These are phyloP conservation scores for Penelope pileata DNA, from an alignment of 2,113 vertebrate genomes.

Conservation along the genomic window DNA sequence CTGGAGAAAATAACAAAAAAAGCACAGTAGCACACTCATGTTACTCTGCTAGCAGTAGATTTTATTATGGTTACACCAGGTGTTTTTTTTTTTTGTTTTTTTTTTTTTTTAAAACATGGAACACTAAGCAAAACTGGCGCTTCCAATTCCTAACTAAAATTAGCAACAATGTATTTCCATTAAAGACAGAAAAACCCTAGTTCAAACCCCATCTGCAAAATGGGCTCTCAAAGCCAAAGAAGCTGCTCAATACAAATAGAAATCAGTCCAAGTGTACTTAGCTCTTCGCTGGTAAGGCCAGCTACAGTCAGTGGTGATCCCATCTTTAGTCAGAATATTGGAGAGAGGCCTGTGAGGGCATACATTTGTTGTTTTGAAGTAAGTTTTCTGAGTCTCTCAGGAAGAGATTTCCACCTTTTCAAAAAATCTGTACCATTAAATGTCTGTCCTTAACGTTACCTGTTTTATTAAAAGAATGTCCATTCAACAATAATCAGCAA, in stretches of 20 bases:
- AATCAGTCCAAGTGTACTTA: background rate
- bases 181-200: background rate
- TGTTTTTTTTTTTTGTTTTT: no score
- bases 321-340: background rate
- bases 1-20: constrained; percentile 62
- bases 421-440: background rate
- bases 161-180: background rate
- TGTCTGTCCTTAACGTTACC: background rate
- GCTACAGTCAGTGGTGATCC: background rate
- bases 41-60: background rate
- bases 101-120: background rate
- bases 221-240: background rate
- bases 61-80: background rate
- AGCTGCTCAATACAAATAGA: background rate
- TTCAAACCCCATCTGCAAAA: background rate
- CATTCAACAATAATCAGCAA: no score
- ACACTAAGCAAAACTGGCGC: background rate
- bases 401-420: background rate
- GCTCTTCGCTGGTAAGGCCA: background rate
- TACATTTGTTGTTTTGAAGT: background rate
- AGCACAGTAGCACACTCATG: background rate
- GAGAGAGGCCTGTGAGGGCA: background rate
- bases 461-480: background rate
- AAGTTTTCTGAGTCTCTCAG: background rate
- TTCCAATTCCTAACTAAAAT: background rate